These are phyloP conservation scores for Hydractinia echinata DNA, from an alignment of 30 jellyfish, hydroid and myxozoan genomes.

Conservation along the genomic window DNA sequence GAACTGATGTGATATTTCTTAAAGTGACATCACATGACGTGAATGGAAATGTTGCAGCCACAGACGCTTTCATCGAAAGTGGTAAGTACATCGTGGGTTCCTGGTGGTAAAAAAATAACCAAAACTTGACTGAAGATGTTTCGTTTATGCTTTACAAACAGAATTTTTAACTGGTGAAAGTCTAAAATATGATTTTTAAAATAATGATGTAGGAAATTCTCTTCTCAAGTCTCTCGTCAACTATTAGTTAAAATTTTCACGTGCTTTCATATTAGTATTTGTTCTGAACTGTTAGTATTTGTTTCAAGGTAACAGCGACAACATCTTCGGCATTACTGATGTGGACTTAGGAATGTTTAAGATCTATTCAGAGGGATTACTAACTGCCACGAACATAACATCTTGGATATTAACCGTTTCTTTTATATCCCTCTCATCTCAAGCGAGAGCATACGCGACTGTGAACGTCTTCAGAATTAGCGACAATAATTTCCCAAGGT, in stretches of 20 bases:
- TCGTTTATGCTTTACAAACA: no score
- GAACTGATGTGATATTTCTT: constrained; percentile 2
- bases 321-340: background rate
- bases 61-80: constrained; percentile 4
- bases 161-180: no score
- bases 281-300: no score
- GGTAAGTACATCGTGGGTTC: background rate
- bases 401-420: constrained; percentile 3
- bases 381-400: background rate
- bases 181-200: no score
- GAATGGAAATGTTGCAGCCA: background rate
- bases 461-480: background rate
- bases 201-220: no score
- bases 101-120: no score
- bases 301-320: background rate
- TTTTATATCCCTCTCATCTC: background rate
- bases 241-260: no score
- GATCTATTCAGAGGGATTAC: background rate
- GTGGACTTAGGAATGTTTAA: background rate
- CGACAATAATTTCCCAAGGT: background rate
- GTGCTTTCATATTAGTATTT: no score
- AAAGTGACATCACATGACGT: constrained; percentile 5
- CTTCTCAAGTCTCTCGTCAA: no score
- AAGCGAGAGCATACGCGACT: background rate
- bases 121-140: no score